Base-by-base conservation (phyloP, 2,888 invertebrate species). In the Asteroscopus sphinx region DNA sequence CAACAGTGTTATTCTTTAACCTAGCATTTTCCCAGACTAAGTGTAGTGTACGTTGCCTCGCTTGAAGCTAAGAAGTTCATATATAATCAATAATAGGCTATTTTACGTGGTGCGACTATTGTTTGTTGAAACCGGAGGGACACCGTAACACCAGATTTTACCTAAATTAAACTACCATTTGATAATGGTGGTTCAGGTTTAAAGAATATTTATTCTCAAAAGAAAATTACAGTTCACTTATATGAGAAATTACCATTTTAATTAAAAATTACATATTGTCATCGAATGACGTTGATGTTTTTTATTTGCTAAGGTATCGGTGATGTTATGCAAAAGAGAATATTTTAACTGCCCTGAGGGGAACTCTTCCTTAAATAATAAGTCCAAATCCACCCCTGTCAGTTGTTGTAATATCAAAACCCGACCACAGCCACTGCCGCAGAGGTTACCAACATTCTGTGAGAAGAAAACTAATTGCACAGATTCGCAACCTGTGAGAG, bases 401-500 rank as follows among this genome's bases (percentile, higher is more conserved):
- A n/a, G 3, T 72, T 67, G 16, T 42, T 12, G 16, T 33, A 52
- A 59, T 46, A 58, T 46, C 28, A 58, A 72, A 57, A 42, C 42
- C 8, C 11, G 44, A 35, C 32, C 54, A 61, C 42, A 65, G 39
- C 25, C 47, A 57, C 56, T 40, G 16, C 49, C 17, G 53, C 72
- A 79, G 77, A 76, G 66, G 77, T 78, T 76, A 65, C 74, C 66
- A 78, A 79, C 77, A 70, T 49, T 75, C 55, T 65, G 73, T 80
- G 76, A 77, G 81, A 80, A 80, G 79, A 79, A 70, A 77, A 76
- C 65, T 80, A 85, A 82, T 81, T 79, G 76, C 79, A 77, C 69
- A 74, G 76, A 86, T 80, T 87, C 78, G 85, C 87, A 89, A 87
- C 59, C 79, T 83, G 86, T 86, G 86, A 78, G 86, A 85, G 76